Base-by-base conservation (phyloP, 2,888 invertebrate genomes). In the Pardosa pseudoannulata region DNA sequence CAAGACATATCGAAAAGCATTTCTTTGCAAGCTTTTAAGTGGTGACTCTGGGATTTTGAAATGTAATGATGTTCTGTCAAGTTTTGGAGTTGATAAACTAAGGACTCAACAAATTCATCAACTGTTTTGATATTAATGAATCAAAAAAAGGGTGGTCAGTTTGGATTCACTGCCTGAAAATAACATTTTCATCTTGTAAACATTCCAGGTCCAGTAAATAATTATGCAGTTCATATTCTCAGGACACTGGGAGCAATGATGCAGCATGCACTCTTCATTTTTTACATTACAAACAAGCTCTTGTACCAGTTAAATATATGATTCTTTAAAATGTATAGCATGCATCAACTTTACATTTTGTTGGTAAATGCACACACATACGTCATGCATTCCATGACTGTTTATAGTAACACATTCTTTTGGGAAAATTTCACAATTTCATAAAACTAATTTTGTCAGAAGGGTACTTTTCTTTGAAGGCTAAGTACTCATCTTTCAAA, bases 261-360 rank as follows among this genome's bases (percentile, higher is more conserved):
- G 56, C 3, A 56, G 56, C 56, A 56, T 56, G 23, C 56, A 23
- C 23, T 56, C 23, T 56, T 56, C 56, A 23, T 19, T 23, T 56
- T 19, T 3, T 16, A 56, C 23, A 56, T 56, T 16, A 11, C 56
- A 56, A 2, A 56, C 23, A 23, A 56, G 23, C 23, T 56, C 23
- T 11, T 56, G 16, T 46, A 46, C 5, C 16, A 46, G 46, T 16
- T 46, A 6, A 46, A 16, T 46, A 16, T 46, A 46, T 6, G 16
- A 16, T 46, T 29, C 46, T 36, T 36, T 23, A 13, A 71, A 11
- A 28, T 41, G 9, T 41, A 71, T 36, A 32, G 23, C 23, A 31
- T 41, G 27, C 9, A 71, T 16, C n/a, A 71, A 16, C 11, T 71
- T 71, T 7, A 71, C 39, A 71, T 71, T 72, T 72, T 72, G 72